Conservation (phyloP, 2,888 invertebrate genomes). For the Melanotus villosus region DNA sequence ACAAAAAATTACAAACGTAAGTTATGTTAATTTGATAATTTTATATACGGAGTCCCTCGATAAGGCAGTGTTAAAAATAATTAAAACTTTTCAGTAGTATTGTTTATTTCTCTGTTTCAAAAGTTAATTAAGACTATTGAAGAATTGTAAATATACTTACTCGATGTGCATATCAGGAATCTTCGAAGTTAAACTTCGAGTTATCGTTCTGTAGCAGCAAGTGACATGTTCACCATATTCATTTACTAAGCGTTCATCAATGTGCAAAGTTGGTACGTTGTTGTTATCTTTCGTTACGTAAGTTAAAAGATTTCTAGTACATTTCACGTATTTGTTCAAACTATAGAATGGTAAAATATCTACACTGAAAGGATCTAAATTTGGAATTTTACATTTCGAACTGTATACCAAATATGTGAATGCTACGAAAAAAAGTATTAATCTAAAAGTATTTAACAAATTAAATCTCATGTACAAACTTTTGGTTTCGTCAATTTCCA, state of each 20-base stretch:
- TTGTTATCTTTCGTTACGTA: slow-evolving; percentile 51
- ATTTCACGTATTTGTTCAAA: slow-evolving; percentile 52
- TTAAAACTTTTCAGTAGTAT: too few relatives aligned
- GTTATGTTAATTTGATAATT: too few relatives aligned
- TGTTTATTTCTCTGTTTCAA: too few relatives aligned
- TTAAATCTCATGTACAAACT: too few relatives aligned
- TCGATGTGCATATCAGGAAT: slow-evolving; percentile 57
- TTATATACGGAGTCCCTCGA: too few relatives aligned
- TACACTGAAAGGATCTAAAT: slow-evolving; percentile 53
- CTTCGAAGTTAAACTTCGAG: slow-evolving; percentile 45
- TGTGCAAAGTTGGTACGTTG: slow-evolving; percentile 52
- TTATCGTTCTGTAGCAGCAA: slow-evolving; percentile 61
- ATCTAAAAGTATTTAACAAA: too few relatives aligned
- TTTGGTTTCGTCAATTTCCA: not conserved
- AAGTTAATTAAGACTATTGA: too few relatives aligned
- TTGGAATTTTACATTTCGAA: slow-evolving; percentile 55
- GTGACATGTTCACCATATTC: slow-evolving; percentile 48
- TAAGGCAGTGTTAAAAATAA: too few relatives aligned
- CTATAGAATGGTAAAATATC: slow-evolving; percentile 55
- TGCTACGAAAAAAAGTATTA: slow-evolving; percentile 30
- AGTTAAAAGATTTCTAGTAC: slow-evolving; percentile 51
- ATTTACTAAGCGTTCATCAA: slow-evolving; percentile 47
- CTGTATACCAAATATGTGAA: slow-evolving; percentile 54
- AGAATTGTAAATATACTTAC: too few relatives aligned
- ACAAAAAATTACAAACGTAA: too few relatives aligned